A percentile compares a stretch with the other conserved stretches of the same genome.
Conservation (phyloP, 1,140 invertebrate species). For the Camponotus pennsylvanicus region DNA sequence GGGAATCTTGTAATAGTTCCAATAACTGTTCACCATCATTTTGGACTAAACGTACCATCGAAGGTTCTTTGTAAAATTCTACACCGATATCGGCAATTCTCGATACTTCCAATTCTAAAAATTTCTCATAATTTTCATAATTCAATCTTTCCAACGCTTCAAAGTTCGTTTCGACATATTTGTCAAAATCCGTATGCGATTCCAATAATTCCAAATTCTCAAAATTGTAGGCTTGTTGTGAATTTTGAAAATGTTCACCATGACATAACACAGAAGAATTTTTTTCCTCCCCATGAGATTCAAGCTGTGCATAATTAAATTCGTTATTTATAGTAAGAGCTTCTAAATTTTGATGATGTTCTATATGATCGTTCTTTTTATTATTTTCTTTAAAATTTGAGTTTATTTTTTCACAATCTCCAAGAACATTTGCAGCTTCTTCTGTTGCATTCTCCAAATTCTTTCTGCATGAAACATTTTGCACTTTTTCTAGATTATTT, state of each 20-base stretch:
- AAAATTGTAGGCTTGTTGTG: conserved; percentile 52
- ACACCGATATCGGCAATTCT: conserved; percentile 41
- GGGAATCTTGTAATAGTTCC: conserved; percentile 74
- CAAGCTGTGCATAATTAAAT: conserved; percentile 65
- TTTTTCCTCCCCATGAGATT: conserved; percentile 61
- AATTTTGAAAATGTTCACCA: conserved; percentile 31
- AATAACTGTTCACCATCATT: conserved; percentile 78
- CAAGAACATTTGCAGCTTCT: conserved; percentile 8
- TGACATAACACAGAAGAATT: conserved; percentile 19
- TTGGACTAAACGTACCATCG: conserved; percentile 71
- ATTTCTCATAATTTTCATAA: conserved; percentile 73
- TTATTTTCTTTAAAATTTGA: conserved; percentile 5
- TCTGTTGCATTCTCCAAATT: conserved; percentile 18
- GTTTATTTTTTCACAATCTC: conserved; percentile 17
- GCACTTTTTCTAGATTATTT: conserved; percentile 75
- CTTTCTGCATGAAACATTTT: conserved; percentile 23
- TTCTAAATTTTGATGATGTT: conserved; percentile 49
- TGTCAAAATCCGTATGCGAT: conserved; percentile 67
- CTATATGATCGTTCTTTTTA: conserved; percentile 31
- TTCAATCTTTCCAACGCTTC: conserved; percentile 74
- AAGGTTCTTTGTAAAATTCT: conserved; percentile 61
- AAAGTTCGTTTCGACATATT: conserved; percentile 74
- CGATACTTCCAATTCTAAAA: conserved; percentile 74
- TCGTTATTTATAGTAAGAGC: conserved; percentile 55
- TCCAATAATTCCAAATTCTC: conserved; percentile 72